Conservation (phyloP, 2,888 invertebrate species). For the Papilio gigon region DNA sequence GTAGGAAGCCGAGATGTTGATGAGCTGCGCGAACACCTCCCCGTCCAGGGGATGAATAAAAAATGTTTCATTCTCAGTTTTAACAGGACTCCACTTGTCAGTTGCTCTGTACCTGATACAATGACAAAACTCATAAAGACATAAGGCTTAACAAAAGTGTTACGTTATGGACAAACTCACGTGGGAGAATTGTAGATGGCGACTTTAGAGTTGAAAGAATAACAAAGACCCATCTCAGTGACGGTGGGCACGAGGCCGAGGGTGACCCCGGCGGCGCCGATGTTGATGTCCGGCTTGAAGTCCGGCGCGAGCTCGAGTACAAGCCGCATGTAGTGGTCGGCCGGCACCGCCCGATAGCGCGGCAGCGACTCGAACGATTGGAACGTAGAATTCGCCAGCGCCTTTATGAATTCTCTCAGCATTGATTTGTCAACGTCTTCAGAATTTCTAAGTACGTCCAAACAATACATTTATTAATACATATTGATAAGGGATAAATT, state of each 20-base stretch:
- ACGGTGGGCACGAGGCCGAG: slow-evolving; percentile 82
- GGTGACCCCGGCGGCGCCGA: slow-evolving; percentile 79
- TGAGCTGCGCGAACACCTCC: slow-evolving; percentile 88
- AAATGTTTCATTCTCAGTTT: slow-evolving; percentile 71
- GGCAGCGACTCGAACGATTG: slow-evolving; percentile 83
- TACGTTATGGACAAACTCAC: slow-evolving; percentile 64
- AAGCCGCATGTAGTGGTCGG: slow-evolving; percentile 82
- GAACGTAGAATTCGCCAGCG: slow-evolving; percentile 83
- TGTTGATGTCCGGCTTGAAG: slow-evolving; percentile 79
- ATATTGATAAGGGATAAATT: background rate
- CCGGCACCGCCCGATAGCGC: slow-evolving; percentile 78
- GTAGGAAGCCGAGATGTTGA: slow-evolving; percentile 85
- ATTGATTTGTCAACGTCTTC: slow-evolving; percentile 74
- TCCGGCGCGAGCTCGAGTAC: slow-evolving; percentile 77
- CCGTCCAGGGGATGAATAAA: slow-evolving; percentile 87
- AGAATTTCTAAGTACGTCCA: slow-evolving; percentile 54
- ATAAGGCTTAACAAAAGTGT: background rate
- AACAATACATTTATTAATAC: background rate
- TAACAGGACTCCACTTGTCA: slow-evolving; percentile 79
- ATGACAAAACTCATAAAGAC: background rate
- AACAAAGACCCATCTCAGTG: slow-evolving; percentile 87
- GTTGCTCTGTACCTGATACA: slow-evolving; percentile 80
- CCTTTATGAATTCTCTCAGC: slow-evolving; percentile 80
- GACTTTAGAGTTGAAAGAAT: slow-evolving; percentile 85
- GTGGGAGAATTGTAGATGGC: slow-evolving; percentile 82